phyloP scores from a whole-genome alignment of 2,888 invertebrate genomes.

The Drosophila neutralis region DNA sequence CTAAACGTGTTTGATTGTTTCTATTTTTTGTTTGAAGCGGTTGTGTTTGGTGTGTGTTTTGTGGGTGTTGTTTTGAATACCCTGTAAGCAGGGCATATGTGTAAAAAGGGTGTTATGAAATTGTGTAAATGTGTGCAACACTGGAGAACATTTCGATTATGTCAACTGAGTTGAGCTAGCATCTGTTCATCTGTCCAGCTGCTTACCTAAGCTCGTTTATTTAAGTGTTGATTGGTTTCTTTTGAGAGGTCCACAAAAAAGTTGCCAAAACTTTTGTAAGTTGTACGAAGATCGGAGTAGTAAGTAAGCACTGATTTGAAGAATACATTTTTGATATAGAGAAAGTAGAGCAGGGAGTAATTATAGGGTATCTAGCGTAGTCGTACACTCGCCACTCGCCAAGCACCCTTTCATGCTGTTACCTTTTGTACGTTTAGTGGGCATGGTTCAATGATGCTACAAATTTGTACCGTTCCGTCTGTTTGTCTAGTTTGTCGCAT shows the following conservation, averaged over 20 bases:
- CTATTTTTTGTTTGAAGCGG: conserved; percentile 13
- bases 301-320: background rate
- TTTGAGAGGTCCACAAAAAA: background rate
- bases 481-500: conserved; percentile 23
- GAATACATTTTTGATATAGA: background rate
- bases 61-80: conserved; percentile 46
- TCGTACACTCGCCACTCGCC: background rate
- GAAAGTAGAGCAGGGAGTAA: background rate
- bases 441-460: background rate
- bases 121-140: background rate
- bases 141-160: background rate
- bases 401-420: background rate
- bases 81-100: background rate
- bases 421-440: conserved; percentile 1
- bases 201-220: background rate
- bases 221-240: background rate
- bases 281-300: background rate
- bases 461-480: conserved; percentile 22
- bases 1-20: conserved; percentile 76
- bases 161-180: background rate
- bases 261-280: background rate
- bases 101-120: background rate
- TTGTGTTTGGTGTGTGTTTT: conserved; percentile 17
- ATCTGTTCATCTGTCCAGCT: background rate
- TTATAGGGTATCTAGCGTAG: background rate